These are phyloP conservation scores for Brenthis hecate DNA, from an alignment of 2,888 invertebrate species.

Conservation along the genomic window DNA sequence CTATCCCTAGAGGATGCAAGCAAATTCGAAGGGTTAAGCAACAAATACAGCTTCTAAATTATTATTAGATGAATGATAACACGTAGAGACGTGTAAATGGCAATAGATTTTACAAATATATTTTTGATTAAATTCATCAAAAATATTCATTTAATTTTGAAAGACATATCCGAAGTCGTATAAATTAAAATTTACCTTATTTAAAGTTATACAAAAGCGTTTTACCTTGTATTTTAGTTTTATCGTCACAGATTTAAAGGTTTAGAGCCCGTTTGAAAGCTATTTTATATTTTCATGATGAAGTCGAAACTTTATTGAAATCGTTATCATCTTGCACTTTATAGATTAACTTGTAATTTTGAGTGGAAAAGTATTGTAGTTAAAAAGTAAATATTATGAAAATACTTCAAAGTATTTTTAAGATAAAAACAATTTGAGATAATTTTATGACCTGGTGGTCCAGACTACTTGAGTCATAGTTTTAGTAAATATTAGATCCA, in stretches of 20 bases:
- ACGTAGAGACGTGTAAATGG: conserved; percentile 22
- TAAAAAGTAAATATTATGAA: not conserved
- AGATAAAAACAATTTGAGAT: too few species aligned
- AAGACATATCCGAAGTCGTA: too few species aligned
- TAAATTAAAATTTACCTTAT: not conserved
- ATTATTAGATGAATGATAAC: conserved; percentile 17
- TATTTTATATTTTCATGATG: conserved; percentile 18
- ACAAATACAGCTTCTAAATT: conserved; percentile 25
- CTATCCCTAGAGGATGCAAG: conserved; percentile 25
- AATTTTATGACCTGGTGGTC: too few species aligned
- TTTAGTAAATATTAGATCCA: too few species aligned
- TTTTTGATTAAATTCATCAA: not conserved
- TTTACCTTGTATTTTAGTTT: conserved; percentile 2
- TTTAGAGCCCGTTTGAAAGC: conserved; percentile 10
- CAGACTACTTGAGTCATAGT: too few species aligned
- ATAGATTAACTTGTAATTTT: not conserved
- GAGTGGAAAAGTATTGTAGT: conserved; percentile 5
- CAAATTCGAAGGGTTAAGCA: conserved; percentile 22
- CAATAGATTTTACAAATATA: conserved; percentile 15
- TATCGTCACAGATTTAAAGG: conserved; percentile 4
- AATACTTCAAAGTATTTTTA: too few species aligned
- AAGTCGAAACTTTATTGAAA: conserved; percentile 13
- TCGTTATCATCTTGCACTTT: conserved; percentile 16
- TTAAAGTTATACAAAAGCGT: not conserved
- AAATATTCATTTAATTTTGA: too few species aligned